These are phyloP conservation scores for Neoseiulus cucumeris DNA, from an alignment of 1,140 invertebrate species.

Conservation along the genomic window DNA sequence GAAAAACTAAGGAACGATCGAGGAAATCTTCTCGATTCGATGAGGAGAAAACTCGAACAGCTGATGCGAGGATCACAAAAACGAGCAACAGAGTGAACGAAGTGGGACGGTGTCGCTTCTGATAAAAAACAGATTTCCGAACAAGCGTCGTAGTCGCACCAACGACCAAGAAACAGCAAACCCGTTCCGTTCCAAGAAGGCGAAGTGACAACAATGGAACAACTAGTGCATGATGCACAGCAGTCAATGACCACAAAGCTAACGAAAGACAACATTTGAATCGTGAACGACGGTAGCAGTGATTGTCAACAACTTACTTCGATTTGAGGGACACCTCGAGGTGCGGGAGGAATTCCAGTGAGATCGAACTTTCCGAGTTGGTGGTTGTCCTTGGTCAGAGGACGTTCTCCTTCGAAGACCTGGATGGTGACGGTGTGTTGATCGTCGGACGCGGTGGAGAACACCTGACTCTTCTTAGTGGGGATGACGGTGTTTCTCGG, in stretches of 20 bases:
- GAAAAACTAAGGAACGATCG: neutral
- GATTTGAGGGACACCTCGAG: conserved; percentile 93
- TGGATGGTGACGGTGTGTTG: conserved; percentile 98
- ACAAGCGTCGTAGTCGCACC: too few relatives aligned
- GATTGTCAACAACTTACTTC: neutral
- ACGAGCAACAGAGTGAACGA: too few relatives aligned
- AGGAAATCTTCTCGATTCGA: neutral
- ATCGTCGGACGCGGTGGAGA: conserved; percentile 96
- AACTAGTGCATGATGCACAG: too few relatives aligned
- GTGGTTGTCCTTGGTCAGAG: conserved; percentile 99
- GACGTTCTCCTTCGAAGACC: conserved; percentile 86
- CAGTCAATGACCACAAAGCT: too few relatives aligned
- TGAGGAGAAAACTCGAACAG: too few relatives aligned
- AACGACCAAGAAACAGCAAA: neutral
- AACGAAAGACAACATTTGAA: too few relatives aligned
- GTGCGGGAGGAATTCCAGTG: conserved; percentile 91
- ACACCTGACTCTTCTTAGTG: conserved; percentile 98
- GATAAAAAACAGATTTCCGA: too few relatives aligned
- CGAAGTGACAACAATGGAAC: too few relatives aligned
- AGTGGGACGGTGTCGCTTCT: too few relatives aligned
- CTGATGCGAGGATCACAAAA: too few relatives aligned
- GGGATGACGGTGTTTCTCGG: conserved; percentile 95
- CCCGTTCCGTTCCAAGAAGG: too few relatives aligned
- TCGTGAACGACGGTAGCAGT: too few relatives aligned
- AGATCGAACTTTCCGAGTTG: conserved; percentile 92